Conservation (phyloP, 2,797 vertebrate species). For the Cynodonichthys magdalenae region DNA sequence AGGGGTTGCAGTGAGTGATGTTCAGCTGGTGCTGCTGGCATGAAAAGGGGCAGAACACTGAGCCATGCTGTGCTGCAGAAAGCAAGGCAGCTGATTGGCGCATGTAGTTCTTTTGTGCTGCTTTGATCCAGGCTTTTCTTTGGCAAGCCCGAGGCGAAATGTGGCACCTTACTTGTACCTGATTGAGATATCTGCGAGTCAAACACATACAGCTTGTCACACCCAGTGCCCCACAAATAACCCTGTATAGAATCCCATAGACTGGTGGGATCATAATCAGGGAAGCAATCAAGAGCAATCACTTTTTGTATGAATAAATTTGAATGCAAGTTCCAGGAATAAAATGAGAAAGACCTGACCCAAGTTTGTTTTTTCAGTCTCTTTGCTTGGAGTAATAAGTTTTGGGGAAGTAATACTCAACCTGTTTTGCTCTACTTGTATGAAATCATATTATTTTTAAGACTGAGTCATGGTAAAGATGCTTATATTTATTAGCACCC, state of each 20-base stretch:
- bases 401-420: neutral
- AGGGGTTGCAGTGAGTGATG: conserved; percentile 47
- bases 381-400: conserved; percentile 1
- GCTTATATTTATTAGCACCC: too few species aligned
- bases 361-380: neutral
- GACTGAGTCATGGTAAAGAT: too few species aligned
- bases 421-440: neutral
- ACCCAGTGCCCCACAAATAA: conserved; percentile 37
- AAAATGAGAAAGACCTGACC: conserved; percentile 16
- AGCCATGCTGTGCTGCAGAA: conserved; percentile 60
- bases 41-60: conserved; percentile 43
- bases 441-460: too few species aligned
- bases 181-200: conserved; percentile 59
- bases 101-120: conserved; percentile 49
- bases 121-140: conserved; percentile 63
- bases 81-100: conserved; percentile 69
- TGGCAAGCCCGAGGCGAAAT: conserved; percentile 27
- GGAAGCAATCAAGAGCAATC: conserved; percentile 59
- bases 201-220: conserved; percentile 38
- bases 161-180: conserved; percentile 34
- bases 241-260: conserved; percentile 27
- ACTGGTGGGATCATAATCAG: conserved; percentile 58
- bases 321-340: conserved; percentile 30
- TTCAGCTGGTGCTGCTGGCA: conserved; percentile 60
- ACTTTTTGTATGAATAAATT: conserved; percentile 48